Evolutionary conservation across 2,888 invertebrate species (phyloP), one percentile per base, ranked within the genome.

Genomic region (Pseudoips prasinana): DNA sequence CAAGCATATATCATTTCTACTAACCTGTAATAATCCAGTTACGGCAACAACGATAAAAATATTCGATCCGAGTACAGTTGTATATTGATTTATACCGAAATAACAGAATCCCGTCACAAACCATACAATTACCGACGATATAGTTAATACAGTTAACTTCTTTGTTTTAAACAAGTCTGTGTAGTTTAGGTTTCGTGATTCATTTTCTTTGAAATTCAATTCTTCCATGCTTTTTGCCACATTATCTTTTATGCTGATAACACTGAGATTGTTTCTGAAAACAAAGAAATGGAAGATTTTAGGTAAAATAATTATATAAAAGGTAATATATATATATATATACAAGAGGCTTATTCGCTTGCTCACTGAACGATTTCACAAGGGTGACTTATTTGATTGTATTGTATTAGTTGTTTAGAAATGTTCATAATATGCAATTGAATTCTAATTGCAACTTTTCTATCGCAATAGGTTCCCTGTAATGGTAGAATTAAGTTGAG

Each of bases 71-170:
- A 76, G 42, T 3, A 64, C 51, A 1, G 72, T 59, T 10, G 64
- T 42, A 33, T 76, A 77, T 33, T 79, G 74, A 43, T 56, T 69
- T 22, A 78, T 55, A 5, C 80, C 77, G 26, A 43, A 81, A 43
- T 60, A 78, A 25, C 64, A 64, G 9, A 60, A 33, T 1, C 77
- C 78, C 2, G 58, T 47, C 0, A 65, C 47, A 10, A 64, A 58
- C 73, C 74, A 81, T 1, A 68, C 41, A 1, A 58, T 30, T 3
- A 65, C 37, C 0, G 65, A 61, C 1, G 53, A 49, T 6, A 64
- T 10, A 0, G 73, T 73, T n/a, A 57, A 64, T n/a, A 61, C 19
- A 3, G 58, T 25, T 1, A 72, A 20, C n/a, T 59, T 44, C 33
- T 56, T 74, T 0, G 64, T 70, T 27, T 49, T 59, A 28, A 81